Evolutionary conservation across 2,113 vertebrate genomes (phyloP).

Genomic region (Fregetta grallaria): DNA sequence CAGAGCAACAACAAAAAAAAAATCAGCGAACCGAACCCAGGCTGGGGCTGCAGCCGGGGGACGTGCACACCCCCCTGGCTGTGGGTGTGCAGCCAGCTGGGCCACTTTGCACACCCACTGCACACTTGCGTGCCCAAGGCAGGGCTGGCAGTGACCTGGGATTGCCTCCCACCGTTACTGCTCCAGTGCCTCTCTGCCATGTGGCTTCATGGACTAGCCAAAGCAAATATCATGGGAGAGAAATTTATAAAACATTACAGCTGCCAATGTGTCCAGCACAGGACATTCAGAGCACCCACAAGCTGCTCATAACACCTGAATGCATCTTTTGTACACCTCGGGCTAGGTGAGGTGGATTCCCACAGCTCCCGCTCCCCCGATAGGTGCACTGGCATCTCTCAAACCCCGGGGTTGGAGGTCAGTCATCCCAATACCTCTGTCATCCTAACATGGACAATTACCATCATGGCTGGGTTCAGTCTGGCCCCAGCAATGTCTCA

Average conservation of each 20-base stretch:
- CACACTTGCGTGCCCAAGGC: not conserved
- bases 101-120: not conserved
- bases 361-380: not conserved
- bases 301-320: not conserved
- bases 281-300: not conserved
- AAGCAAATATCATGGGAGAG: not conserved
- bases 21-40: not conserved
- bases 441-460: not conserved
- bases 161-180: not conserved
- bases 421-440: not conserved
- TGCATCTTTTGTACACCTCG: not conserved
- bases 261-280: accelerated
- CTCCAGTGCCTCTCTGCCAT: not conserved
- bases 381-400: not conserved
- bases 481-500: not conserved
- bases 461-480: not conserved
- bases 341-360: not conserved
- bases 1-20: not conserved
- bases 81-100: not conserved
- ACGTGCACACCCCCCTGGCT: accelerated
- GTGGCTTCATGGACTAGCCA: not conserved
- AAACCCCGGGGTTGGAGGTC: not conserved
- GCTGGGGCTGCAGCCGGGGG: accelerated
- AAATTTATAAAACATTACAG: not conserved
- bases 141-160: not conserved